phyloP scores from a whole-genome alignment of 2,113 vertebrate genomes.

The Lamprologus callipterus region DNA sequence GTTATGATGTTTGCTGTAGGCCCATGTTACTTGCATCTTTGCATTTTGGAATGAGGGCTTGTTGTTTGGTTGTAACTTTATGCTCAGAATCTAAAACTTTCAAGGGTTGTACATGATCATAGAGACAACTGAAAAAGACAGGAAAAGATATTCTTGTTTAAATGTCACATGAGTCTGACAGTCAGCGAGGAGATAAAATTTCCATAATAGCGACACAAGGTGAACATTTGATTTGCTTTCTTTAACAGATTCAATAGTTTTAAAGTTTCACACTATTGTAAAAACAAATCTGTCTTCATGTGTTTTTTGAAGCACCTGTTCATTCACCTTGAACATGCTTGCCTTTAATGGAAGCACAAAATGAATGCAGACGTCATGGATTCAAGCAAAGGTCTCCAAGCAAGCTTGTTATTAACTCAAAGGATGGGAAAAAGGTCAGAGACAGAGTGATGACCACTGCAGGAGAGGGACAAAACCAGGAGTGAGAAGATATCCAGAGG shows the following conservation, averaged over 20 bases:
- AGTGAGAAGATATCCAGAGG: background rate
- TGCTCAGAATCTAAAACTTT: background rate
- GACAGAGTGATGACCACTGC: background rate
- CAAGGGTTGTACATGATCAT: background rate
- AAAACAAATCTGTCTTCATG: background rate
- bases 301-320: background rate
- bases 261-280: background rate
- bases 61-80: background rate
- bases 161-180: background rate
- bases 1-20: background rate
- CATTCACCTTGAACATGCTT: background rate
- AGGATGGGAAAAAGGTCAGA: background rate
- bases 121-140: background rate
- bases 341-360: background rate
- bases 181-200: background rate
- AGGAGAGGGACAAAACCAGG: background rate
- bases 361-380: background rate
- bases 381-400: background rate
- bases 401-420: background rate
- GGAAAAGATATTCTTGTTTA: background rate
- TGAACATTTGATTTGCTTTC: background rate
- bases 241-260: background rate
- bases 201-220: background rate
- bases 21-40: background rate
- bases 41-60: background rate